phyloP scores from a whole-genome alignment of 2,888 invertebrate species.

The Dusona sp. region DNA sequence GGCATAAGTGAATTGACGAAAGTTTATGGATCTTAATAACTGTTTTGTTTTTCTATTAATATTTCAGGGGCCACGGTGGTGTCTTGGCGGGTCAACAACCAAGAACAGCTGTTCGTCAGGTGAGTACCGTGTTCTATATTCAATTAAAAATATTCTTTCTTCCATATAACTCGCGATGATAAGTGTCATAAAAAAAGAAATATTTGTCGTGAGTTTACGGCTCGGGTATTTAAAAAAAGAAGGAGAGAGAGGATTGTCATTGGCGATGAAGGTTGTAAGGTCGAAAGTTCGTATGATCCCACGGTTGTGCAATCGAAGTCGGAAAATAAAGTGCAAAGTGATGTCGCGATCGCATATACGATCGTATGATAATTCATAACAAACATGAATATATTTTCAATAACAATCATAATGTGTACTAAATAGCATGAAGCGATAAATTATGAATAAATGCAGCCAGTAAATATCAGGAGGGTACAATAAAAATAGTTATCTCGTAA shows the following conservation, averaged over 20 bases:
- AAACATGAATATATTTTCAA: neutral
- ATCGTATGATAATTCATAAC: conserved; percentile 32
- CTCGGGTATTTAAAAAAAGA: neutral
- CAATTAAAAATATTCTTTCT: neutral
- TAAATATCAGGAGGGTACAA: neutral
- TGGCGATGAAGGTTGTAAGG: conserved; percentile 28
- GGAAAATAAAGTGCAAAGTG: conserved; percentile 39
- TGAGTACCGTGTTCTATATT: conserved; percentile 84
- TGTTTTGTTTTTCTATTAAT: conserved; percentile 29
- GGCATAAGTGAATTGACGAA: neutral
- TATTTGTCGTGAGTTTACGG: neutral
- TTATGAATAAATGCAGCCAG: neutral
- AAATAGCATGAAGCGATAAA: neutral
- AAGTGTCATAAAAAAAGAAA: neutral
- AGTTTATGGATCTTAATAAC: neutral
- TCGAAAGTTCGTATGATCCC: conserved; percentile 54
- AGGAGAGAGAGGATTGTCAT: neutral
- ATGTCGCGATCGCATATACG: conserved; percentile 23
- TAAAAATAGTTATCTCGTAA: conserved; percentile 1
- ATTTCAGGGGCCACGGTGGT: conserved; percentile 96
- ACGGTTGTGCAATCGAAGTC: conserved; percentile 56
- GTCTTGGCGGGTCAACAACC: conserved; percentile 98
- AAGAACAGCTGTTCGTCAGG: conserved; percentile 98
- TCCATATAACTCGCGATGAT: neutral
- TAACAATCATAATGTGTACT: neutral